phyloP scores from a whole-genome alignment of 2,113 vertebrate species.

The Chitala chitala region DNA sequence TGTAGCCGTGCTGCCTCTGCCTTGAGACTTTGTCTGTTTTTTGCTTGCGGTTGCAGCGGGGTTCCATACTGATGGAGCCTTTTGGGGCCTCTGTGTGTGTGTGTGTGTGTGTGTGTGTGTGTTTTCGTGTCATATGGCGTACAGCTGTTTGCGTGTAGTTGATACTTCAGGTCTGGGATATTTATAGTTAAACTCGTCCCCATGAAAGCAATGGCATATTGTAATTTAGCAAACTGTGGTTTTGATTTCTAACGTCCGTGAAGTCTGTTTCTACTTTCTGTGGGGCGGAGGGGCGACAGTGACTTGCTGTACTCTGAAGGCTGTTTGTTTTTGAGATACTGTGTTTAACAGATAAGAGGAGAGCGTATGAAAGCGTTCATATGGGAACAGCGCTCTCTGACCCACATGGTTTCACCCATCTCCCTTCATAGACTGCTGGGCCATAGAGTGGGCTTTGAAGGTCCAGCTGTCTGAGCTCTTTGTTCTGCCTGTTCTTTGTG shows the following conservation, averaged over 20 bases:
- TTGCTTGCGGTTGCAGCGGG: not conserved
- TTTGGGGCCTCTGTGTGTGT: not conserved
- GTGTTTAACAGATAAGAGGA: not conserved
- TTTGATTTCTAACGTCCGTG: not conserved
- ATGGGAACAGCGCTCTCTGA: not conserved
- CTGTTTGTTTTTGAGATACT: not conserved
- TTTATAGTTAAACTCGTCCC: not conserved
- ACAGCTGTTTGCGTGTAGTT: constrained; percentile 13
- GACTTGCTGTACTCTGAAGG: not conserved
- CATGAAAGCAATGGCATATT: not conserved
- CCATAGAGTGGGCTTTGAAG: not conserved
- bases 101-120: too few species aligned
- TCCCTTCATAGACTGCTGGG: not conserved
- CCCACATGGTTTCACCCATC: not conserved
- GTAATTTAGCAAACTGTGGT: constrained; percentile 7
- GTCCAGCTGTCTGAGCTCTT: not conserved
- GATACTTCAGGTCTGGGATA: not conserved
- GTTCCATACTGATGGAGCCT: not conserved
- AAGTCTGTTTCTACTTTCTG: not conserved
- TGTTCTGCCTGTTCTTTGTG: not conserved
- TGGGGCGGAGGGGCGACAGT: not conserved
- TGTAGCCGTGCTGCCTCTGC: not conserved
- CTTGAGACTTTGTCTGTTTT: not conserved
- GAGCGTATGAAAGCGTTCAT: not conserved
- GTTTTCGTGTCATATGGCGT: constrained; percentile 15